Base-by-base conservation (phyloP, 2,797 vertebrate genomes). In the Hydrolagus colliei region DNA sequence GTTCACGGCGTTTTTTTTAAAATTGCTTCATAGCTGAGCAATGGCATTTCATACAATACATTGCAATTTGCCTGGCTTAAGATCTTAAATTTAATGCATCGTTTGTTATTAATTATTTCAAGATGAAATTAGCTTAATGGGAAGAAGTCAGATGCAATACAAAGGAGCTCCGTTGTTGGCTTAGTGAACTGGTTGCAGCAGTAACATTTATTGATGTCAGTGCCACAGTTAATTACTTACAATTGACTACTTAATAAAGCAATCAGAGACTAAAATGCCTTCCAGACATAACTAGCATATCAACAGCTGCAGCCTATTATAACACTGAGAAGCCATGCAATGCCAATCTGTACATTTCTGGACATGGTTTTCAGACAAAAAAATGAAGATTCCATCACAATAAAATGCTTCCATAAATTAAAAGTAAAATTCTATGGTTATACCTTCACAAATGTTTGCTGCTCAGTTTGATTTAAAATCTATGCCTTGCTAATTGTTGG, bases 221-320 rank as follows among this genome's bases (percentile, higher is more conserved):
- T 84, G 79, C 79, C 79, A 84, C 32, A 84, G 27, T 71, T 84
- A 84, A 84, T 84, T 84, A 84, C 27, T 84, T 84, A 84, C 65
- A 84, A 84, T 84, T 84, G 79, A 71, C 79, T 84, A 84, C 79
- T 84, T 84, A 71, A 84, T 71, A 71, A 71, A 71, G 79, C 32
- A 84, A 84, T 84, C 65, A 71, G 79, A 71, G 32, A 9, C 32
- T 84, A 71, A 84, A 84, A 84, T 84, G 79, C 79, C 79, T 71
- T 67, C 79, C n/a, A n/a, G 79, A 67, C 65, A 84, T 68, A 71
- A 52, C 32, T 71, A 84, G 65, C 41, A 18, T 10, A 82, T 82
- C 63, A 52, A 71, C 79, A 84, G 65, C 67, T 84, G 79, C 35
- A 71, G 18, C 32, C 9, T 71, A 71, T 67, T 82, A 67, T 82